These are phyloP conservation scores for Steinernema hermaphroditum DNA, from an alignment of 2,888 invertebrate genomes.

Conservation along the genomic window DNA sequence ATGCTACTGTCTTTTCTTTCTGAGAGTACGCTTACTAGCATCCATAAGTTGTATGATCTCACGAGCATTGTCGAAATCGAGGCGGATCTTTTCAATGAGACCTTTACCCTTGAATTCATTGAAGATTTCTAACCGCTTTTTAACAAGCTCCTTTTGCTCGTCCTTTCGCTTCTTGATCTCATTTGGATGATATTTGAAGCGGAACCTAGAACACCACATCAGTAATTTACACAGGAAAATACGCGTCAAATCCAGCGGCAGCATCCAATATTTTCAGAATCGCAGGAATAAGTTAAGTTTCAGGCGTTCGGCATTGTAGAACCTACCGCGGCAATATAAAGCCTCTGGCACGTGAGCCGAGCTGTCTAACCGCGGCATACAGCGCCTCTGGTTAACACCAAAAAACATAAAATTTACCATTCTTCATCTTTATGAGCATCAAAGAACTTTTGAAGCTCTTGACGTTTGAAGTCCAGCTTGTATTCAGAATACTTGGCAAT, in stretches of 20 bases:
- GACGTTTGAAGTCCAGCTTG: slow-evolving; percentile 91
- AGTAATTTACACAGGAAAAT: not conserved
- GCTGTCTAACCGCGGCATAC: slow-evolving; percentile 54
- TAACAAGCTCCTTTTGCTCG: slow-evolving; percentile 75
- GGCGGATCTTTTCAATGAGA: slow-evolving; percentile 77
- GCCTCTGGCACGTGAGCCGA: slow-evolving; percentile 30
- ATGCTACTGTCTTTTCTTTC: too few species aligned
- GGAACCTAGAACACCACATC: slow-evolving; percentile 79
- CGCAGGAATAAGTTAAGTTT: not conserved
- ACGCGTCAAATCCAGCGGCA: not conserved
- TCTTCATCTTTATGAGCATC: slow-evolving; percentile 98
- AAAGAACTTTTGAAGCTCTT: slow-evolving; percentile 97
- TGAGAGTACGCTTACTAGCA: slow-evolving; percentile 70
- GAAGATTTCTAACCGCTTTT: slow-evolving; percentile 78
- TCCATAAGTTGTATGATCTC: slow-evolving; percentile 85
- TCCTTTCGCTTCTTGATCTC: slow-evolving; percentile 87
- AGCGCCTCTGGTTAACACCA: slow-evolving; percentile 51
- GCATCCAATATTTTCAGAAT: not conserved
- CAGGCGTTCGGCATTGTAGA: slow-evolving; percentile 27
- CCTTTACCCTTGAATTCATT: slow-evolving; percentile 70
- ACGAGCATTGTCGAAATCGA: slow-evolving; percentile 80
- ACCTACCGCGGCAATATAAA: slow-evolving; percentile 30
- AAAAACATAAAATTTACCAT: slow-evolving; percentile 75
- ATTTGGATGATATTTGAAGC: slow-evolving; percentile 96
- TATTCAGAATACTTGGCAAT: slow-evolving; percentile 96